phyloP scores from a whole-genome alignment of 92 coral and sea anemone species.

The Epizoanthus rinbou region DNA sequence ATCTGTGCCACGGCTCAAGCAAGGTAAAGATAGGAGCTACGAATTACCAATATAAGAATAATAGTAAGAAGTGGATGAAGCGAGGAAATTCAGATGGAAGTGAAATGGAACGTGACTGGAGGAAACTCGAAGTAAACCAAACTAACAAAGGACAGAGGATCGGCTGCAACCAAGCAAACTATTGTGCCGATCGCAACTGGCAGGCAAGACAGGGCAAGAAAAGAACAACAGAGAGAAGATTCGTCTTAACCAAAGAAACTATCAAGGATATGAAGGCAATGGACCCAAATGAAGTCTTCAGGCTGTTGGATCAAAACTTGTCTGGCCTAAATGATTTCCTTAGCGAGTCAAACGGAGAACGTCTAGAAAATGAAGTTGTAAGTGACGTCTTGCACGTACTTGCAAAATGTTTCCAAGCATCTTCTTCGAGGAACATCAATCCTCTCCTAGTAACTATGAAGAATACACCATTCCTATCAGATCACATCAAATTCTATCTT shows the following conservation, averaged over 20 bases:
- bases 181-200: too few species aligned
- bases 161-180: too few species aligned
- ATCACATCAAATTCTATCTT: slow-evolving; percentile 9
- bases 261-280: neutral
- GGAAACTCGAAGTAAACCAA: too few species aligned
- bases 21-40: too few species aligned
- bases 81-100: too few species aligned
- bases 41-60: too few species aligned
- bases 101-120: too few species aligned
- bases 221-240: too few species aligned
- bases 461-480: slow-evolving; percentile 3
- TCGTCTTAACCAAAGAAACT: neutral
- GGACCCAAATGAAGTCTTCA: neutral
- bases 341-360: neutral
- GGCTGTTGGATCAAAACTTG: neutral
- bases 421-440: slow-evolving; percentile 7
- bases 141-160: too few species aligned
- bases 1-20: too few species aligned
- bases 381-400: neutral
- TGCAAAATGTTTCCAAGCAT: slow-evolving; percentile 15
- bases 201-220: too few species aligned
- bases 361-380: neutral
- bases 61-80: too few species aligned
- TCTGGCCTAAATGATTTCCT: neutral
- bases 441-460: slow-evolving; percentile 22